Conservation (phyloP, 2,113 vertebrate genomes). For the Perca schrenkii region DNA sequence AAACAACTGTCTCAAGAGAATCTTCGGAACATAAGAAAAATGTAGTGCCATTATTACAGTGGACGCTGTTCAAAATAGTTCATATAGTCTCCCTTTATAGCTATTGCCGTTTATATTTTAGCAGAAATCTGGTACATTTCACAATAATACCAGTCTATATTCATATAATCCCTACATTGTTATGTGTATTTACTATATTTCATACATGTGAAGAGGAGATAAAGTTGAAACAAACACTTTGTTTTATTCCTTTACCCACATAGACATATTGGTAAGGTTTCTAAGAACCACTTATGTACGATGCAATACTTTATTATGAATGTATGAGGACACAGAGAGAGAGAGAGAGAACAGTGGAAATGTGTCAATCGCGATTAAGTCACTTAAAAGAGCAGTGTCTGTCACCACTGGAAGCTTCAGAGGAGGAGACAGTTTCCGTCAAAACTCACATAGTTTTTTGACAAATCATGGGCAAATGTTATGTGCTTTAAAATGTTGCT, state of each 20-base stretch:
- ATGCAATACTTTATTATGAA: background rate
- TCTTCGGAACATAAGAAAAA: background rate
- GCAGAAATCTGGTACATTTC: background rate
- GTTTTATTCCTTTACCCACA: background rate
- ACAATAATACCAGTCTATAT: background rate
- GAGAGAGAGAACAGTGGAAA: constrained; percentile 11
- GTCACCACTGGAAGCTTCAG: constrained; percentile 31
- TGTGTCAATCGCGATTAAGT: constrained; percentile 34
- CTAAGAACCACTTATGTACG: background rate
- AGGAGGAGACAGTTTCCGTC: constrained; percentile 25
- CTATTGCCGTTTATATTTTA: background rate
- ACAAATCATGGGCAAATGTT: constrained; percentile 18
- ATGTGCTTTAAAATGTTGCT: constrained; percentile 43
- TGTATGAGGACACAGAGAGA: background rate
- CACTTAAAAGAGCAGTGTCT: constrained; percentile 43
- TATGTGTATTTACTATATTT: background rate
- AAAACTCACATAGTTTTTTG: constrained; percentile 23
- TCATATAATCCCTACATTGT: background rate
- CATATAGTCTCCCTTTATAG: background rate
- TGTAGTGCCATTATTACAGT: background rate
- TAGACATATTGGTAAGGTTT: constrained; percentile 1
- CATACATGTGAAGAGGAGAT: background rate
- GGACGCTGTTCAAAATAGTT: background rate
- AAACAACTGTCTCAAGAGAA: background rate
- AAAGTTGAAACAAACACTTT: background rate